Conservation (phyloP, 2,797 vertebrate species). For the Pygocentrus nattereri region DNA sequence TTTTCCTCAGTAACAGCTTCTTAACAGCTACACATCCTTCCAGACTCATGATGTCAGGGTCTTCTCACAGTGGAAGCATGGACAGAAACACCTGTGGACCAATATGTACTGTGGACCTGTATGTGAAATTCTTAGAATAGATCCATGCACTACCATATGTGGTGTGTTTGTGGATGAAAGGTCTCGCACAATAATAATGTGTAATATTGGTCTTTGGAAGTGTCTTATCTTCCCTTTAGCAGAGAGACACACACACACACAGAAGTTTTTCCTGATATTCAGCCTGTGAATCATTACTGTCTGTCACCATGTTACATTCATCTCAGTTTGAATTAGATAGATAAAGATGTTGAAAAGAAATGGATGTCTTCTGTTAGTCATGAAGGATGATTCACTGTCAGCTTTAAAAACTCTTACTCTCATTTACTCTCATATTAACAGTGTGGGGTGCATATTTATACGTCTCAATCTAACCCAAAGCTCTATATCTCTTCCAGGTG, state of each 20-base stretch:
- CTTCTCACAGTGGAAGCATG: too few relatives aligned
- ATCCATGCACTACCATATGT: neutral
- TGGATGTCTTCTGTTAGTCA: neutral
- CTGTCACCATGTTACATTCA: neutral
- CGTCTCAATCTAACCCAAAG: neutral
- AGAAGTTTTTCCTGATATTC: neutral
- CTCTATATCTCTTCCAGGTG: neutral
- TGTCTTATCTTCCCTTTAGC: conserved; percentile 29
- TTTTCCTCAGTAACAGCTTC: too few relatives aligned
- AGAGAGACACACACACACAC: conserved; percentile 7
- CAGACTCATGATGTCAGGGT: too few relatives aligned
- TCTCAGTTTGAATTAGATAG: conserved; percentile 6
- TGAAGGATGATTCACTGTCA: neutral
- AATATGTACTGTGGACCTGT: too few relatives aligned
- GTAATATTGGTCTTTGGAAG: conserved; percentile 13
- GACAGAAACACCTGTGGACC: too few relatives aligned
- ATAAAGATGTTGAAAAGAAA: neutral
- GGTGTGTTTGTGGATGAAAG: conserved; percentile 37
- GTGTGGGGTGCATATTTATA: neutral
- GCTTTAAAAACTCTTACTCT: neutral
- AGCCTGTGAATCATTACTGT: conserved; percentile 1
- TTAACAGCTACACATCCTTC: too few relatives aligned
- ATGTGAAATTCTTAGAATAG: conserved; percentile 21
- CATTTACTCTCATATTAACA: neutral
- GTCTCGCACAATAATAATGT: neutral